Evolutionary conservation across 2,888 invertebrate genomes (phyloP), one percentile per base, ranked within the genome.

Genomic region (Encarsia formosa): DNA sequence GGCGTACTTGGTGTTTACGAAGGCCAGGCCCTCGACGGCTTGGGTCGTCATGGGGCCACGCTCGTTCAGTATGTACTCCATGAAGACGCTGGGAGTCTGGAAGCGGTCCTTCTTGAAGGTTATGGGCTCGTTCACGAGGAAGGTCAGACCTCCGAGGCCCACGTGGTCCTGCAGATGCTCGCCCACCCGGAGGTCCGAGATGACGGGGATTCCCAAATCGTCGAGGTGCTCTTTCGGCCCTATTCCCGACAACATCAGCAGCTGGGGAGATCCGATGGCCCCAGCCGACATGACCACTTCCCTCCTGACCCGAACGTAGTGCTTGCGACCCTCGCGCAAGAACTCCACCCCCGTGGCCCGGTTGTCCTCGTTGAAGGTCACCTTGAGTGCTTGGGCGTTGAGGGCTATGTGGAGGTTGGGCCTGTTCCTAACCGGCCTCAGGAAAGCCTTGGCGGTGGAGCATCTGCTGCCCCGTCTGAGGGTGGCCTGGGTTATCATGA

Each of bases 191-290:
- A 89, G 71, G 70, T 91, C 84, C 2, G 84, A 81, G 8, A 90
- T 64, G 0, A 91, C 80, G 0, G 87, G 86, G 56, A 93, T 89
- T 5, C 79, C 81, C 57, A 86, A 80, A 52, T 85, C 81, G 50
- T 79, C 75, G 4, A 91, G 75, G 66, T 91, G 89, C 13, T 88
- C 86, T 3, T 80, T 80, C 0, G 90, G 91, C 0, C 91, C 91
- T 19, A 94, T 81, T 0, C 96, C 96, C 47, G 91, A 92, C 8
- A 96, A 70, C 92, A 95, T 91, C 59, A 97, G 78, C 18, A 97
- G 68, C 64, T 96, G 93, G 0, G 96, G 94, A 3, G 89, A 85
- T 46, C 89, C 87, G 31, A 97, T 82, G 1, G 95, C 84, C 1
- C 96, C 96, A 0, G 93, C 89, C 2, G 91, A 88, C 62, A 92